These are phyloP conservation scores for Xiphorhynchus elegans DNA, from an alignment of 2,113 vertebrate genomes.

Conservation along the genomic window DNA sequence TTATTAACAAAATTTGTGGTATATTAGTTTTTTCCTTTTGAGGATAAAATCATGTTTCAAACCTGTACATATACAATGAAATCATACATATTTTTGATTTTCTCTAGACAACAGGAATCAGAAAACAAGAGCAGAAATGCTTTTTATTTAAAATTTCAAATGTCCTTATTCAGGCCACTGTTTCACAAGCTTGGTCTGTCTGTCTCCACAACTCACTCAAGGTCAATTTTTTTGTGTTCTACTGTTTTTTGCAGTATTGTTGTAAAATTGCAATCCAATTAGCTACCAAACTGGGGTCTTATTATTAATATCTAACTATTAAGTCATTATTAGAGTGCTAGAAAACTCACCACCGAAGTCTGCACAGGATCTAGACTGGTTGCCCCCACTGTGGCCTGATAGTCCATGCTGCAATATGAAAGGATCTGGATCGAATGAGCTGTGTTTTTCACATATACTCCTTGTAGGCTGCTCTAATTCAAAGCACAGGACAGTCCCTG, in stretches of 20 bases:
- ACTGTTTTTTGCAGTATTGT: fast-evolving
- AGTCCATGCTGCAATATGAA: not conserved
- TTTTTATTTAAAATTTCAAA: not conserved
- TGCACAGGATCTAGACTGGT: not conserved
- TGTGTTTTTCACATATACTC: not conserved
- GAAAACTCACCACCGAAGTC: not conserved
- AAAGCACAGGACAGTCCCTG: not conserved
- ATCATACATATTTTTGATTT: not conserved
- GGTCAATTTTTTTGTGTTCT: not conserved
- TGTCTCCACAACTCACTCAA: not conserved
- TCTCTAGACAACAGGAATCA: not conserved
- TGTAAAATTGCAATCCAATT: not conserved
- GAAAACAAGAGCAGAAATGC: not conserved
- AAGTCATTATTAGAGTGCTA: not conserved
- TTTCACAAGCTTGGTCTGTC: not conserved
- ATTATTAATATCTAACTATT: not conserved
- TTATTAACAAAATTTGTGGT: not conserved
- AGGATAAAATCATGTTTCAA: not conserved
- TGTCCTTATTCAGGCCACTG: not conserved
- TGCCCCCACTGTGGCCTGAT: not conserved
- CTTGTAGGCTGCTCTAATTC: not conserved
- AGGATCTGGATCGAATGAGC: not conserved
- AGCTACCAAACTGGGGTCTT: not conserved
- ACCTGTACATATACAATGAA: not conserved
- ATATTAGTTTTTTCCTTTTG: not conserved